These are phyloP conservation scores for Cebus imitator DNA, from an alignment of 2,113 vertebrate species.

Conservation along the genomic window DNA sequence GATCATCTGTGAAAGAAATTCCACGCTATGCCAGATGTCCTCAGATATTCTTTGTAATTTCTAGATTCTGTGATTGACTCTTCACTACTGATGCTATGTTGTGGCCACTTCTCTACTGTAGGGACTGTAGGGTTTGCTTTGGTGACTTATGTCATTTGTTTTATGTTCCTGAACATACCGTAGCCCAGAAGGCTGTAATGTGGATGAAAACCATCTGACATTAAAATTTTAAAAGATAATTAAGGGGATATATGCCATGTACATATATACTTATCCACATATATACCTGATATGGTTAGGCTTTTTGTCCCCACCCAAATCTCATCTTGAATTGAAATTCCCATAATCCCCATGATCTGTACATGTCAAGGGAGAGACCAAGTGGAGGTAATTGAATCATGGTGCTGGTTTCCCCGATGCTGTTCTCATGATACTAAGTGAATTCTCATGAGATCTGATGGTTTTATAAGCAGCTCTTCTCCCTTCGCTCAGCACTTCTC, in stretches of 20 bases:
- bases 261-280: background rate
- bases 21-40: background rate
- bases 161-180: background rate
- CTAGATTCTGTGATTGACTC: background rate
- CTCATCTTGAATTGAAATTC: no score
- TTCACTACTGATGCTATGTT: background rate
- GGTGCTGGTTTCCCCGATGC: no score
- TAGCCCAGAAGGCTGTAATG: background rate
- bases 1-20: background rate
- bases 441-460: no score
- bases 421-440: no score
- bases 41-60: background rate
- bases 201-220: conserved; percentile 10
- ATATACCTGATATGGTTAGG: no score
- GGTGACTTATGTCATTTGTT: background rate
- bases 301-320: no score
- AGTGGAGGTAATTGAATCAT: no score
- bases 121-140: conserved; percentile 8
- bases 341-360: no score
- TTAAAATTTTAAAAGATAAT: background rate
- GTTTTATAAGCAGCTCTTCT: no score
- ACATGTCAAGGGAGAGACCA: no score
- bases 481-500: no score
- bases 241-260: background rate
- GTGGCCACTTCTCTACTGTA: background rate